These are phyloP conservation scores for Ophraella communa DNA, from an alignment of 2,888 invertebrate genomes.

Conservation along the genomic window DNA sequence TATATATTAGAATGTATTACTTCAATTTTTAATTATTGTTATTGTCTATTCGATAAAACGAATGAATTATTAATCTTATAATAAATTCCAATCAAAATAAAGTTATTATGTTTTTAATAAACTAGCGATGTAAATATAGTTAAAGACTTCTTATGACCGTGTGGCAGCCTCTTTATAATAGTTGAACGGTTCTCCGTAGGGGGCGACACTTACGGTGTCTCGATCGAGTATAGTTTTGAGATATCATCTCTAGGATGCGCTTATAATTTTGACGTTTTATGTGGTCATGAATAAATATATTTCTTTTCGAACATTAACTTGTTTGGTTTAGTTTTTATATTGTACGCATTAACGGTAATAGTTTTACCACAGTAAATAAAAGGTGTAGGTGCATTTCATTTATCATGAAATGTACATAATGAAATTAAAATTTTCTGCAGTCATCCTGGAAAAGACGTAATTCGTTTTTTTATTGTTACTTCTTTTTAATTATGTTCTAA, in stretches of 20 bases:
- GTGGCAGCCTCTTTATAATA: constrained; percentile 56
- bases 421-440: too few species aligned
- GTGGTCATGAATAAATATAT: constrained; percentile 15
- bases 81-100: background rate
- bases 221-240: constrained; percentile 46
- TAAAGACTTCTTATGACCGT: constrained; percentile 13
- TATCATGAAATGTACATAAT: too few species aligned
- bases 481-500: too few species aligned
- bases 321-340: background rate
- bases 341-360: background rate
- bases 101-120: constrained; percentile 4
- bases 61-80: background rate
- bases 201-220: constrained; percentile 56
- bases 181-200: constrained; percentile 56
- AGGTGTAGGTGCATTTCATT: too few species aligned
- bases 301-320: constrained; percentile 35
- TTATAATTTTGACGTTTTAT: constrained; percentile 53
- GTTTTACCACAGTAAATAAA: too few species aligned
- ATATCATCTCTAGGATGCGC: constrained; percentile 54
- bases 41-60: too few species aligned
- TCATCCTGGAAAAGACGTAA: too few species aligned
- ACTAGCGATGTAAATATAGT: constrained; percentile 9
- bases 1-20: too few species aligned
- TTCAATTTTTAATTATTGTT: too few species aligned
- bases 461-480: too few species aligned